Conservation (phyloP, 2,113 vertebrate species). For the Rattus rattus region DNA sequence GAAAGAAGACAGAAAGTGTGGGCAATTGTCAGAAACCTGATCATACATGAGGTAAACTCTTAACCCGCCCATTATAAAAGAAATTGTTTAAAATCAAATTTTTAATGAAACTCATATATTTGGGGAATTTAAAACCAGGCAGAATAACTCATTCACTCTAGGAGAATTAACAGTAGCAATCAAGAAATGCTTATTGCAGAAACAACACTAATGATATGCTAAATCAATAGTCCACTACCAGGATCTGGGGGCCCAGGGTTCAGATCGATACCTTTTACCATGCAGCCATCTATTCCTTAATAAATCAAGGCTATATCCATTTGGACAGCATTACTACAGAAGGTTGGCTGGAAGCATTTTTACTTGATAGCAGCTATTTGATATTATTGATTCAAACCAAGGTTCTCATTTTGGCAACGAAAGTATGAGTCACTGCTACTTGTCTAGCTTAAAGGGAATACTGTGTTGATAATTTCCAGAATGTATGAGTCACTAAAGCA, state of each 20-base stretch:
- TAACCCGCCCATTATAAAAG: background rate
- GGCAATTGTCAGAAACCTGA: background rate
- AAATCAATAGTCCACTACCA: constrained; percentile 35
- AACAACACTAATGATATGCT: constrained; percentile 15
- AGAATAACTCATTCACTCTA: background rate
- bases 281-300: background rate
- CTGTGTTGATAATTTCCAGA: background rate
- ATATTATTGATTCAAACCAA: constrained; percentile 44
- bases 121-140: background rate
- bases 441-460: background rate
- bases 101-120: background rate
- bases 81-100: background rate
- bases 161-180: constrained; percentile 33
- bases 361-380: constrained; percentile 5
- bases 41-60: background rate
- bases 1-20: background rate
- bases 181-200: constrained; percentile 29
- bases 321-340: background rate
- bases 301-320: constrained; percentile 20
- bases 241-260: background rate
- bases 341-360: background rate
- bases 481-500: background rate
- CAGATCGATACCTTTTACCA: constrained; percentile 37
- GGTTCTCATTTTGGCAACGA: background rate
- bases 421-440: background rate